Evolutionary conservation across 2,113 vertebrate species (phyloP).

Genomic region (Sarotherodon lohbergeri): DNA sequence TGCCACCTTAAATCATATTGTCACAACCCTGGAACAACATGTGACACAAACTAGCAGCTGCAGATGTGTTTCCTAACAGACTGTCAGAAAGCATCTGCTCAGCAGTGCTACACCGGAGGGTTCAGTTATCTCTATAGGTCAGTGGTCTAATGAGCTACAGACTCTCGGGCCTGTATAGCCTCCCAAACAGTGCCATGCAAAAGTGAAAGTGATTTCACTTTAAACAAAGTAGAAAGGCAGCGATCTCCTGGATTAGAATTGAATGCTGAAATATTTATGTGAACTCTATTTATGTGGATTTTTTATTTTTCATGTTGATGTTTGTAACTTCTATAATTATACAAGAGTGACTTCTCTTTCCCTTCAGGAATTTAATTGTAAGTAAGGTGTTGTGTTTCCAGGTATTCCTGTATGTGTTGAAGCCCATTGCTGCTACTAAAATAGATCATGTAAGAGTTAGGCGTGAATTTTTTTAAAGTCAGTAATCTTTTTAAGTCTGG

Average conservation of each 20-base stretch:
- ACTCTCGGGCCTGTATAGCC: neutral
- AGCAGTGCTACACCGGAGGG: neutral
- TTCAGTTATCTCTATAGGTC: neutral
- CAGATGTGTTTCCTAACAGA: neutral
- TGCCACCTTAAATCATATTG: neutral
- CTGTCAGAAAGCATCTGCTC: conserved; percentile 11
- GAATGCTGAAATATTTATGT: neutral
- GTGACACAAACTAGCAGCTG: neutral
- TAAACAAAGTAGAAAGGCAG: neutral
- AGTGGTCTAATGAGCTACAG: neutral
- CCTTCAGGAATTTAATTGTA: neutral
- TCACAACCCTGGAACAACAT: neutral
- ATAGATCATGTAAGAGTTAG: neutral
- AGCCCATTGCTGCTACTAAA: neutral
- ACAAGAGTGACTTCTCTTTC: neutral
- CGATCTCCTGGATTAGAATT: neutral
- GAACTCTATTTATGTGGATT: neutral
- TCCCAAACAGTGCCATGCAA: neutral
- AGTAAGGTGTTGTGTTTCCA: neutral
- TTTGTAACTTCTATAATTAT: neutral
- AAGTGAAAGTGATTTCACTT: neutral
- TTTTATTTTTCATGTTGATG: neutral
- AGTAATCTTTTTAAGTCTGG: neutral
- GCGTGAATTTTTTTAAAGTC: neutral
- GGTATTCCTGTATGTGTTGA: neutral